Conservation (phyloP, 1,140 invertebrate genomes). For the Heliconius hewitsoni region DNA sequence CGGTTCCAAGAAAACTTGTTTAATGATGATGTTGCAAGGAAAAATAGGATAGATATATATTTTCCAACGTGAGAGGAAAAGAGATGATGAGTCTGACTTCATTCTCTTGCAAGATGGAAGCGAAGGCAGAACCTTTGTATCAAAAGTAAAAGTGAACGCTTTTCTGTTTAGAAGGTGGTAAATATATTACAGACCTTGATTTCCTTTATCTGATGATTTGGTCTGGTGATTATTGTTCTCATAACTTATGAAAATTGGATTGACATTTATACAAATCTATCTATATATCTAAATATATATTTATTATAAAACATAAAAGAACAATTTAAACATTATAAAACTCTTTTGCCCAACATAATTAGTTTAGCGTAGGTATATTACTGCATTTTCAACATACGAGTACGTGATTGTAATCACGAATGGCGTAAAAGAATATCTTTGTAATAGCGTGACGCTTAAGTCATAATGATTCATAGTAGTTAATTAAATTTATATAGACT, state of each 20-base stretch:
- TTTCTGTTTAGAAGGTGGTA: constrained; percentile 38
- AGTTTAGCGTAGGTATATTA: background rate
- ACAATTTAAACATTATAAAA: background rate
- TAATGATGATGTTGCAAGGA: constrained; percentile 54
- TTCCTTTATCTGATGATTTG: constrained; percentile 28
- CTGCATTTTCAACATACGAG: constrained; percentile 20
- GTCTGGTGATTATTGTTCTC: constrained; percentile 27
- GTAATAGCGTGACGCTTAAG: constrained; percentile 17
- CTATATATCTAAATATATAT: background rate
- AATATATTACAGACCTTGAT: constrained; percentile 45
- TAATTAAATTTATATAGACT: constrained; percentile 7
- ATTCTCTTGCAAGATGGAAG: constrained; percentile 58
- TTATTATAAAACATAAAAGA: background rate
- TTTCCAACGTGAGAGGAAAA: constrained; percentile 31
- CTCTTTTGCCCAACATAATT: background rate
- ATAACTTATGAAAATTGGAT: constrained; percentile 32
- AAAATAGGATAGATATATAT: constrained; percentile 41
- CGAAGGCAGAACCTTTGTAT: constrained; percentile 54
- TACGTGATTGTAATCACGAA: constrained; percentile 30
- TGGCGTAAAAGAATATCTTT: constrained; percentile 21
- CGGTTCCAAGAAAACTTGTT: constrained; percentile 63
- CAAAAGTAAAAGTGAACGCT: constrained; percentile 73
- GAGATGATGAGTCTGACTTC: constrained; percentile 43
- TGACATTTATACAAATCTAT: constrained; percentile 15
- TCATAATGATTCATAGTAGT: constrained; percentile 21